These are phyloP conservation scores for Scolanthus callimorphus DNA, from an alignment of 92 coral and sea anemone genomes.

Conservation along the genomic window DNA sequence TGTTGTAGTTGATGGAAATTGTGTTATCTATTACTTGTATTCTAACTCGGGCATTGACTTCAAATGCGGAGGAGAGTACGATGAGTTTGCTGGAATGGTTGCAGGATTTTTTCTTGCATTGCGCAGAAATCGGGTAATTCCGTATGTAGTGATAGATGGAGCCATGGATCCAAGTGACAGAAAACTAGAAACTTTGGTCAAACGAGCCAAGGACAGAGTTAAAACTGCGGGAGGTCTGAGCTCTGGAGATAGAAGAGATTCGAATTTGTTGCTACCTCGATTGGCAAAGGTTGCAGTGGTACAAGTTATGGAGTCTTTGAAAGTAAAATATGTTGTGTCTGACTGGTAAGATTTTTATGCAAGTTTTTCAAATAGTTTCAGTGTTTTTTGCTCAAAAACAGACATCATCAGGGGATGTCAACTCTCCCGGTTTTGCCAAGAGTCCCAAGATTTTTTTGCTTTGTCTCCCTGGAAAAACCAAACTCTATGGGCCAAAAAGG, in stretches of 20 bases:
- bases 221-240: slow-evolving; percentile 18
- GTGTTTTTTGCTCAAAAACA: no score
- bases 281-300: slow-evolving; percentile 32
- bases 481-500: no score
- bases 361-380: no score
- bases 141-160: slow-evolving; percentile 83
- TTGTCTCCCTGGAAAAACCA: no score
- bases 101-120: slow-evolving; percentile 61
- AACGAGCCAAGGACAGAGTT: slow-evolving; percentile 37
- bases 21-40: slow-evolving; percentile 51
- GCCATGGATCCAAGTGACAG: slow-evolving; percentile 57
- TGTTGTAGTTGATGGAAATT: slow-evolving; percentile 78
- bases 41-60: slow-evolving; percentile 33
- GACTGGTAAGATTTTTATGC: slow-evolving; percentile 98
- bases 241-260: slow-evolving; percentile 7
- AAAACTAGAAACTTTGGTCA: slow-evolving; percentile 47
- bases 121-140: slow-evolving; percentile 28
- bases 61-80: slow-evolving; percentile 81
- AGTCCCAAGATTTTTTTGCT: no score
- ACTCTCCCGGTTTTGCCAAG: no score
- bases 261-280: slow-evolving; percentile 39
- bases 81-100: slow-evolving; percentile 43
- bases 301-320: slow-evolving; percentile 28
- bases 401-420: no score
- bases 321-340: slow-evolving; percentile 60